Base-by-base conservation (phyloP, 35 echinoderm and acorn worm genomes). In the Ptychodera flava region DNA sequence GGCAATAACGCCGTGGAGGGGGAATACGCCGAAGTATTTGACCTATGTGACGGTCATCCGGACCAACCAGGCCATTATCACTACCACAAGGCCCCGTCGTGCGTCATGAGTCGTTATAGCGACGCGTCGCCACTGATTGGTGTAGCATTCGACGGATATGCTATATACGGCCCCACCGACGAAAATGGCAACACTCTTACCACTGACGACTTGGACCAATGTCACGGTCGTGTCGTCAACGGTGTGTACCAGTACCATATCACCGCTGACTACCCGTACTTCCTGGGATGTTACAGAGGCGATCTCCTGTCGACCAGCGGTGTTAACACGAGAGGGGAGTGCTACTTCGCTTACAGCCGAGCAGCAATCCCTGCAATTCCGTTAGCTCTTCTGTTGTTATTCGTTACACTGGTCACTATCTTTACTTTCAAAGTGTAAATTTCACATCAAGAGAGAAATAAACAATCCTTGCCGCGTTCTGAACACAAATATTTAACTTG, bases 241-340 rank as follows among this genome's bases (percentile, higher is more conserved):
- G 93, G 93, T 22, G 35, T 75, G 1, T 98, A 98, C 86, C 90
- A 86, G 32, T 98, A 98, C 90, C 95, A 98, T 80, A 81, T 88
- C 28, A 98, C 95, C 1, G 82, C 53, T 1, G 92, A 98, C 37
- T 98, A 92, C 78, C 92, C 95, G 22, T 98, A 98, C 88, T 82
- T 94, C 45, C 45, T 98, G n/a, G 95, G 92, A 32, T 98, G 95
- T 37, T 98, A 81, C 90, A 88, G 86, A 28, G 92, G 91, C 16
- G 32, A 82, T 32, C 10, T 2, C 1, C 34, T 82, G 16, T 33
- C 32, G 45, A 64, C 45, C 45, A 64, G 45, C 45, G 45, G 45
- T 64, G 6, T 64, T 12, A 64, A 64, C 6, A 64, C 6, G 6
- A 64, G 45, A 12, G 6, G 22, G 45, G 6, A 64, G 45, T 64